These are phyloP conservation scores for Zonotrichia leucophrys DNA, from an alignment of 2,113 vertebrate species.

Conservation along the genomic window DNA sequence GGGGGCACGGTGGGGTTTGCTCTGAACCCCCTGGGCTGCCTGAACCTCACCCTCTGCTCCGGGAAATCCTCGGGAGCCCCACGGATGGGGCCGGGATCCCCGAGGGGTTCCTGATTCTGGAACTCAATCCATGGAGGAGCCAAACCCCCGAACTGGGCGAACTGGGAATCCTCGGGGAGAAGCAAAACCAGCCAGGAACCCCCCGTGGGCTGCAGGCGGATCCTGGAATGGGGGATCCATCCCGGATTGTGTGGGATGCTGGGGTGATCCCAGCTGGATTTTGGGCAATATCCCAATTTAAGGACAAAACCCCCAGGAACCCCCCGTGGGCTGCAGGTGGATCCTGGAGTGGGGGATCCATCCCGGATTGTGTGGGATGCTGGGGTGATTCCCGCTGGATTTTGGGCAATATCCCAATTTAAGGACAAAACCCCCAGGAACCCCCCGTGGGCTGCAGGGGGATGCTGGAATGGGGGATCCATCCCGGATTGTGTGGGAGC, in stretches of 20 bases:
- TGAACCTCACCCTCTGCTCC: rapidly evolving
- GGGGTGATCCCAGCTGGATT: background rate
- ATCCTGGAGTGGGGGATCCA: rapidly evolving
- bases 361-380: rapidly evolving
- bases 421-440: rapidly evolving
- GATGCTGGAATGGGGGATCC: background rate
- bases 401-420: background rate
- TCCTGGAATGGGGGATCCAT: rapidly evolving
- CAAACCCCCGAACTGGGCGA: no score
- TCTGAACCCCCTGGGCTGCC: rapidly evolving
- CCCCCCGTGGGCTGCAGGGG: rapidly evolving
- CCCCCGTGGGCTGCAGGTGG: background rate
- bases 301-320: rapidly evolving
- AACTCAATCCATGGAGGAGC: rapidly evolving
- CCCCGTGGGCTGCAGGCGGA: background rate
- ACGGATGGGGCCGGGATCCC: no score
- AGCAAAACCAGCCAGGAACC: rapidly evolving
- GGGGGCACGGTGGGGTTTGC: background rate
- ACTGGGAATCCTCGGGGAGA: rapidly evolving
- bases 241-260: rapidly evolving
- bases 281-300: rapidly evolving
- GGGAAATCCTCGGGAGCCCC: rapidly evolving
- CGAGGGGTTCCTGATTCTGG: no score
- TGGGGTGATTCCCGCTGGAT: no score
- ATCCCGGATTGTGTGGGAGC: rapidly evolving